These are phyloP conservation scores for Neuroterus valhalla DNA, from an alignment of 1,140 invertebrate genomes.

Conservation along the genomic window DNA sequence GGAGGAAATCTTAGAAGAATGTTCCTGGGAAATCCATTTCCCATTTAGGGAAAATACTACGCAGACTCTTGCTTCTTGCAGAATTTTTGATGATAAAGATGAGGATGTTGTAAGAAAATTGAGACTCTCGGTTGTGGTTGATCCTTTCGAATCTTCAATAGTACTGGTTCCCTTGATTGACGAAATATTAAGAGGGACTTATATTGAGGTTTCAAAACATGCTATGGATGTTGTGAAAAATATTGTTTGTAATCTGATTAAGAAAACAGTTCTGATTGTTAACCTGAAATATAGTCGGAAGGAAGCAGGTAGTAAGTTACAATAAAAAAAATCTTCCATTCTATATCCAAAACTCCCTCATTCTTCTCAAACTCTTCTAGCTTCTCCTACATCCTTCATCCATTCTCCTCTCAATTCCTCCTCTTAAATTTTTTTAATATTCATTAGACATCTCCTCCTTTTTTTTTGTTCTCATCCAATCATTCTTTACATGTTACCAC, in stretches of 20 bases:
- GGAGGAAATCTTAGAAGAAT: slow-evolving; percentile 47
- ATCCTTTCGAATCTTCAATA: slow-evolving; percentile 46
- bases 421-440: too few relatives aligned
- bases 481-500: too few relatives aligned
- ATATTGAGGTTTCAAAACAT: neutral
- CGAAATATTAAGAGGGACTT: slow-evolving; percentile 32
- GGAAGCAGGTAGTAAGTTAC: neutral
- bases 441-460: too few relatives aligned
- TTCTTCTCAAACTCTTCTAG: too few relatives aligned
- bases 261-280: neutral
- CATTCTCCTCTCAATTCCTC: too few relatives aligned
- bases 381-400: too few relatives aligned
- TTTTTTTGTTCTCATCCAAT: too few relatives aligned
- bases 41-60: slow-evolving; percentile 41
- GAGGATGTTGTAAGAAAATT: slow-evolving; percentile 50
- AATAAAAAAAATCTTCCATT: too few relatives aligned
- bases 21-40: slow-evolving; percentile 36
- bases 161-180: slow-evolving; percentile 37
- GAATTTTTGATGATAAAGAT: slow-evolving; percentile 33
- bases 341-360: too few relatives aligned
- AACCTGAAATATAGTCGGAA: neutral
- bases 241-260: neutral
- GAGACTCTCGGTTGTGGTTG: slow-evolving; percentile 35
- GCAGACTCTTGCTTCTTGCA: slow-evolving; percentile 49
- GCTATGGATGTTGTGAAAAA: neutral